Conservation (phyloP, 23 tunicate genomes). For the Styela clava region DNA sequence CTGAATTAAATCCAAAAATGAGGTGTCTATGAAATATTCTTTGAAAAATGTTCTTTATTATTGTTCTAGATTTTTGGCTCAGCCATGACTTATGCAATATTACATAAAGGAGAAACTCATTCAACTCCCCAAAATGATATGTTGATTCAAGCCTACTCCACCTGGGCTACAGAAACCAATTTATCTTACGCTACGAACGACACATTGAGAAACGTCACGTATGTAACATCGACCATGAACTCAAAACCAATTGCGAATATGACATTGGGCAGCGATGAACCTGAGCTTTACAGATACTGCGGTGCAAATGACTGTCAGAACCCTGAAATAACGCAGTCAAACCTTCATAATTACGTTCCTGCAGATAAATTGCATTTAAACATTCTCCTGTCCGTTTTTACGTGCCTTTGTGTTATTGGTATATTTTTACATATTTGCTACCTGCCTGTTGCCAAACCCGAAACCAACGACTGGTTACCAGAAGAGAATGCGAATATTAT, state of each 20-base stretch:
- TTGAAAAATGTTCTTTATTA: too few relatives aligned
- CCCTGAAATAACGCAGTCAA: conserved; percentile 37
- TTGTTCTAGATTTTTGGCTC: neutral
- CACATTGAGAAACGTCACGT: too few relatives aligned
- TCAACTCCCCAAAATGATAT: neutral
- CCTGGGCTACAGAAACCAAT: neutral
- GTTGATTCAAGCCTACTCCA: neutral
- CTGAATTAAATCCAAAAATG: too few relatives aligned
- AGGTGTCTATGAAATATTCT: too few relatives aligned
- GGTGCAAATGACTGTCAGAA: conserved; percentile 72
- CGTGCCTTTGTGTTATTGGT: conserved; percentile 33
- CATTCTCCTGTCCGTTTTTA: conserved; percentile 45
- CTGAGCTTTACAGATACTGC: conserved; percentile 10
- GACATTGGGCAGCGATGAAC: neutral
- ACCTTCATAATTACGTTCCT: conserved; percentile 45
- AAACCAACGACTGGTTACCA: neutral
- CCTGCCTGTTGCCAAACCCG: conserved; percentile 4
- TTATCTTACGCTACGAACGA: neutral
- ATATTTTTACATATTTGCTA: conserved; percentile 21
- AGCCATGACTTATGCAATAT: neutral
- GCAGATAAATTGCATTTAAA: conserved; percentile 34
- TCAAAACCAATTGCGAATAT: neutral
- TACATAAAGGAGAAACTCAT: neutral
- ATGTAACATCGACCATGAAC: too few relatives aligned
- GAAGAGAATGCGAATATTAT: neutral